Percentiles rank a stretch among this genome's conserved stretches.
phyloP scores from a whole-genome alignment of 2,797 vertebrate species.

The Falco biarmicus region DNA sequence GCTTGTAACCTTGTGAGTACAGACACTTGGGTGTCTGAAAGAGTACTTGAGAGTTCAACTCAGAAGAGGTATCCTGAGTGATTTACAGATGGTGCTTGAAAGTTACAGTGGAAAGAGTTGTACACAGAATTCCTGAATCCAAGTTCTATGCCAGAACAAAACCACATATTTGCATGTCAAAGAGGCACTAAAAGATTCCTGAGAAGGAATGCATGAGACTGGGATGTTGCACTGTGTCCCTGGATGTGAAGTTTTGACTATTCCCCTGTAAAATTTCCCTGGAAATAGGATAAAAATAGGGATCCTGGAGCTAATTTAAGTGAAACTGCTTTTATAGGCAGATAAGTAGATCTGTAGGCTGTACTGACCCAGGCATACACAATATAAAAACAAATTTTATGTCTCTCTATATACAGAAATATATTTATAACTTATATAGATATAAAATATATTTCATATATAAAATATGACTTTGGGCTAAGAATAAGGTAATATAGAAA shows the following conservation, averaged over 20 bases:
- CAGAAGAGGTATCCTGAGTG: neutral
- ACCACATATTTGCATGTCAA: neutral
- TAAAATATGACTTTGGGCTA: neutral
- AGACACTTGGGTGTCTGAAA: neutral
- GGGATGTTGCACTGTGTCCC: neutral
- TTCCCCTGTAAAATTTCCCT: neutral
- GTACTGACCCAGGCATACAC: neutral
- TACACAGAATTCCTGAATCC: fast-evolving
- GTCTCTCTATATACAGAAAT: neutral
- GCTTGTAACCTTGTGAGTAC: neutral
- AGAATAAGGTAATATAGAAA: neutral
- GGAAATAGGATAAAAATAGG: neutral
- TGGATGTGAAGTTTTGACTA: neutral
- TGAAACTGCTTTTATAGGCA: neutral
- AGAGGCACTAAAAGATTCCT: neutral
- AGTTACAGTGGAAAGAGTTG: neutral
- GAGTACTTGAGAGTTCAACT: neutral
- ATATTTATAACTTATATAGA: neutral
- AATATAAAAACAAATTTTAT: neutral
- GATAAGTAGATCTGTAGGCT: neutral
- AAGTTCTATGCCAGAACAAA: neutral
- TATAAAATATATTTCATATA: neutral
- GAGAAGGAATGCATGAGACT: neutral
- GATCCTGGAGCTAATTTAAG: neutral
- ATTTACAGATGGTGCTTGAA: neutral